phyloP scores from a whole-genome alignment of 2,888 invertebrate genomes.

The Drosophila pegasa region DNA sequence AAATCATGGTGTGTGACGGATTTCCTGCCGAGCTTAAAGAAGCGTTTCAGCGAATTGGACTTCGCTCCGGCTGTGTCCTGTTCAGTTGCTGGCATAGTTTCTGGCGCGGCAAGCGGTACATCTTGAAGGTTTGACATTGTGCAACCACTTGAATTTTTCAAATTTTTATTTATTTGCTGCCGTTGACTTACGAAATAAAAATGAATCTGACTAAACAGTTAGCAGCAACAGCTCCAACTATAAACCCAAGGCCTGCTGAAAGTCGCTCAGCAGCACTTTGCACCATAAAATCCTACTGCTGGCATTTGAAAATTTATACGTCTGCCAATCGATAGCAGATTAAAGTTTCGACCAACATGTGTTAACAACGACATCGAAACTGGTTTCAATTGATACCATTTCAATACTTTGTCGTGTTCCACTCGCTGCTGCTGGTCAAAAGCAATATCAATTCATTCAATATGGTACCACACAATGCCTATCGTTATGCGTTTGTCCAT shows the following conservation, averaged over 20 bases:
- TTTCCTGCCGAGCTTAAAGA: constrained; percentile 73
- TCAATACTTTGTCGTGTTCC: constrained; percentile 27
- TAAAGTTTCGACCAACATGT: constrained; percentile 57
- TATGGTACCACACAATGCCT: constrained; percentile 39
- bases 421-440: constrained; percentile 21
- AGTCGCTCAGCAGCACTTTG: constrained; percentile 1
- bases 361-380: constrained; percentile 71
- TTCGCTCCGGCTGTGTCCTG: constrained; percentile 49
- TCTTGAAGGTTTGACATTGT: constrained; percentile 65
- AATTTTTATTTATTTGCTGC: constrained; percentile 44
- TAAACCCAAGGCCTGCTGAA: constrained; percentile 46
- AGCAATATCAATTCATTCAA: constrained; percentile 71
- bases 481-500: constrained; percentile 59
- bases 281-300: constrained; percentile 4
- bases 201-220: constrained; percentile 33
- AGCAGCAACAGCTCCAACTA: constrained; percentile 9
- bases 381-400: constrained; percentile 69
- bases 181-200: constrained; percentile 67
- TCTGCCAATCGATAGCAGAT: constrained; percentile 41
- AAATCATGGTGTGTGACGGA: constrained; percentile 3
- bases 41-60: constrained; percentile 73
- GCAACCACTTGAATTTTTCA: constrained; percentile 57
- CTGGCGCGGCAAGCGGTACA: constrained; percentile 58
- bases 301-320: constrained; percentile 45
- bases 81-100: constrained; percentile 34